These are phyloP conservation scores for Zele albiditarsus DNA, from an alignment of 2,888 invertebrate genomes.

Conservation along the genomic window DNA sequence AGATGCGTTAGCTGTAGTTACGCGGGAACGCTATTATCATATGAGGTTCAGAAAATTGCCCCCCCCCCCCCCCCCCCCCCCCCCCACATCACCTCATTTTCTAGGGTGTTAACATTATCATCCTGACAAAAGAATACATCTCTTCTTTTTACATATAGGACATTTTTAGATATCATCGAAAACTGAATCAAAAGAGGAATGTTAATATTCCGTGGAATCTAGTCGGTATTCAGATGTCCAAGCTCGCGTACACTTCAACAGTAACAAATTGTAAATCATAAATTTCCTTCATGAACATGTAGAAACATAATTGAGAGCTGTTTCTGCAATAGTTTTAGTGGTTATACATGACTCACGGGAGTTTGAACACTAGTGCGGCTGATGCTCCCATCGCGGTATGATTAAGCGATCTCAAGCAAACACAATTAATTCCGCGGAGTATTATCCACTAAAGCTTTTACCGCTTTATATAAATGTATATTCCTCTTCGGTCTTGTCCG, in stretches of 20 bases:
- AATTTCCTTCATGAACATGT: background rate
- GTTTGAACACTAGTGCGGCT: background rate
- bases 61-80: no score
- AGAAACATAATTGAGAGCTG: slow-evolving; percentile 15
- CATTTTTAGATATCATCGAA: no score
- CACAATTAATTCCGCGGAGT: slow-evolving; percentile 53
- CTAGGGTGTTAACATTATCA: no score
- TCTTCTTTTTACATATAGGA: no score
- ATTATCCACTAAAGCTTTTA: slow-evolving; percentile 24
- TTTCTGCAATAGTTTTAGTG: slow-evolving; percentile 29
- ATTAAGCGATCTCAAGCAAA: slow-evolving; percentile 55
- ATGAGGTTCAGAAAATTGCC: no score
- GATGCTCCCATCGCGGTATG: slow-evolving; percentile 43
- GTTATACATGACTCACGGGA: slow-evolving; percentile 1
- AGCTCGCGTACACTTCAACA: slow-evolving; percentile 3
- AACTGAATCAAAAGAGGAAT: no score
- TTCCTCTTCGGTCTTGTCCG: slow-evolving; percentile 7
- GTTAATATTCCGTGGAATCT: no score
- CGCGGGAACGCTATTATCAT: no score
- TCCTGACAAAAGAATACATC: no score
- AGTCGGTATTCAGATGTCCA: background rate
- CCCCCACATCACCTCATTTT: no score
- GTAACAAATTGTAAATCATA: slow-evolving; percentile 29
- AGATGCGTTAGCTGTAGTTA: no score
- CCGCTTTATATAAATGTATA: slow-evolving; percentile 3